These are phyloP conservation scores for Nothura maculosa DNA, from an alignment of 2,797 vertebrate species.

Conservation along the genomic window DNA sequence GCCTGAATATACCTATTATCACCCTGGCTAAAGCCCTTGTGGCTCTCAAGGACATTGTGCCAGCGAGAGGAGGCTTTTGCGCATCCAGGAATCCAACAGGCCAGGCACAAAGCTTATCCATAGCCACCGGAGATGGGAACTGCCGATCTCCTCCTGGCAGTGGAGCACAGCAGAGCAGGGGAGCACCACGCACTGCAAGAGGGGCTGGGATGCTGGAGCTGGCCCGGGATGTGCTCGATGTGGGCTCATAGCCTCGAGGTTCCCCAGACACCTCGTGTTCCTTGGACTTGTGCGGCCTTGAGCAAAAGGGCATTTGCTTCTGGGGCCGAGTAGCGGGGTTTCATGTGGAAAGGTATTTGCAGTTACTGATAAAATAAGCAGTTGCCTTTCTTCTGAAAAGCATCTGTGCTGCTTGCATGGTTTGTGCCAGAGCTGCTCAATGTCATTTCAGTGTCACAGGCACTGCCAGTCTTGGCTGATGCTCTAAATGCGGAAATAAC, in stretches of 20 bases:
- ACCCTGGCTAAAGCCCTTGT: too few relatives aligned
- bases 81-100: background rate
- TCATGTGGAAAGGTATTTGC: background rate
- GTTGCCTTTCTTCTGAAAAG: background rate
- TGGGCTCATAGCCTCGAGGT: background rate
- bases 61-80: background rate
- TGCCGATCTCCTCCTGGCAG: too few relatives aligned
- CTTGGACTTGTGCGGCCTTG: background rate
- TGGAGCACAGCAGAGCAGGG: too few relatives aligned
- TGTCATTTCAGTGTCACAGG: accelerated
- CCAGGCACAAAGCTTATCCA: too few relatives aligned
- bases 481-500: background rate
- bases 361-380: background rate
- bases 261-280: background rate
- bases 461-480: background rate
- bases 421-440: background rate
- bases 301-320: background rate
- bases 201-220: too few relatives aligned
- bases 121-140: too few relatives aligned
- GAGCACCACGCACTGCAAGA: too few relatives aligned
- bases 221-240: too few relatives aligned
- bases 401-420: background rate
- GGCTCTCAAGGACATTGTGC: background rate
- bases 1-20: background rate
- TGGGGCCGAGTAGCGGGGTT: background rate